These are phyloP conservation scores for Gulo gulo DNA, from an alignment of 2,113 vertebrate species.

Conservation along the genomic window DNA sequence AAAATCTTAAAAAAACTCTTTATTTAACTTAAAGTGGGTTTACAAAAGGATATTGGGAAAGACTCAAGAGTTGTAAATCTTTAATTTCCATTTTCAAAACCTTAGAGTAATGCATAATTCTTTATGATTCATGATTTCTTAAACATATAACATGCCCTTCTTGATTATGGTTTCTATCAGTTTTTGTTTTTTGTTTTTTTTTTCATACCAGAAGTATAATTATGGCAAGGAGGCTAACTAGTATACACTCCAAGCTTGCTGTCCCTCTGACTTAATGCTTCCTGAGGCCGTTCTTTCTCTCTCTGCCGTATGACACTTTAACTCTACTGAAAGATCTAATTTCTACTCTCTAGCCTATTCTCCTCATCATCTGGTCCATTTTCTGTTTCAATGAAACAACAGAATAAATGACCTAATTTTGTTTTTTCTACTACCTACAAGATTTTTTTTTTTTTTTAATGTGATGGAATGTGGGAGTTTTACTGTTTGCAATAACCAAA, in stretches of 20 bases:
- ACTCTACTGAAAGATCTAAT: not conserved
- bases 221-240: not conserved
- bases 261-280: not conserved
- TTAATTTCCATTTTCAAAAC: constrained; percentile 66
- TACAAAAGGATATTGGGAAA: constrained; percentile 43
- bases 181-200: not conserved
- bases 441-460: not conserved
- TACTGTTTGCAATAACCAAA: not conserved
- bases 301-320: not conserved
- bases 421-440: not conserved
- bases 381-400: not conserved
- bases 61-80: not conserved
- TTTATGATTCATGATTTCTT: constrained; percentile 64
- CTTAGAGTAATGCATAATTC: constrained; percentile 49
- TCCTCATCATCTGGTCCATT: not conserved
- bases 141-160: not conserved
- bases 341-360: not conserved
- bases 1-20: not conserved
- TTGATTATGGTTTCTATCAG: constrained; percentile 12
- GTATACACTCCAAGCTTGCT: not conserved
- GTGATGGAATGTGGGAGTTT: not conserved
- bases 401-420: not conserved
- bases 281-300: not conserved
- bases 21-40: constrained; percentile 44
- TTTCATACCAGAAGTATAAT: not conserved